A percentile compares a stretch with the other conserved stretches of the same genome.
phyloP scores from a whole-genome alignment of 2,888 invertebrate genomes.

The Melolontha melolontha region DNA sequence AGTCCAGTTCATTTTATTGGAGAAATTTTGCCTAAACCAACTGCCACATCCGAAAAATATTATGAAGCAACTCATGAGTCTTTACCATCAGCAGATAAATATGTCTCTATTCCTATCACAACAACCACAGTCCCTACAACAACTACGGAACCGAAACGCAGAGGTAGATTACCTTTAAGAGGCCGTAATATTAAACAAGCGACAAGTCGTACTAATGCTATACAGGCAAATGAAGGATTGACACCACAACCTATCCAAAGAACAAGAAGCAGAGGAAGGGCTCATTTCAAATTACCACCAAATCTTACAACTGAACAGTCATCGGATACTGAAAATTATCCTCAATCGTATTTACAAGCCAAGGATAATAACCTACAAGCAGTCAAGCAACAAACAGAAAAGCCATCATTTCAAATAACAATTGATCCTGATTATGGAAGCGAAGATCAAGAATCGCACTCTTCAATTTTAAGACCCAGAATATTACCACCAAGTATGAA shows the following conservation, averaged over 20 bases:
- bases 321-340: constrained; percentile 66
- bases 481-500: constrained; percentile 15
- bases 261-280: constrained; percentile 67
- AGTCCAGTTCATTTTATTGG: constrained; percentile 58
- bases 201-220: constrained; percentile 31
- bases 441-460: constrained; percentile 69
- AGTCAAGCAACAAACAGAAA: constrained; percentile 54
- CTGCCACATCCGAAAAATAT: constrained; percentile 45
- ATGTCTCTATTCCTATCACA: constrained; percentile 34
- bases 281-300: constrained; percentile 67
- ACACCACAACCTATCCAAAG: constrained; percentile 51
- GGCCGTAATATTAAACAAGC: constrained; percentile 8
- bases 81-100: constrained; percentile 29
- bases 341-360: constrained; percentile 57
- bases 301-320: constrained; percentile 45
- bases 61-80: constrained; percentile 44
- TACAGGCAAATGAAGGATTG: constrained; percentile 38
- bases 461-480: constrained; percentile 68
- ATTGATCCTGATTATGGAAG: constrained; percentile 60
- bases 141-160: constrained; percentile 41
- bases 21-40: constrained; percentile 61
- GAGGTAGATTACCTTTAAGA: constrained; percentile 59
- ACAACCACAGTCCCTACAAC: constrained; percentile 10
- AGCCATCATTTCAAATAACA: constrained; percentile 63
- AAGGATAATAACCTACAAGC: constrained; percentile 50